Evolutionary conservation across 1,140 invertebrate species (phyloP), one percentile per base, ranked within the genome.

Genomic region (Neodiprion fabricii): DNA sequence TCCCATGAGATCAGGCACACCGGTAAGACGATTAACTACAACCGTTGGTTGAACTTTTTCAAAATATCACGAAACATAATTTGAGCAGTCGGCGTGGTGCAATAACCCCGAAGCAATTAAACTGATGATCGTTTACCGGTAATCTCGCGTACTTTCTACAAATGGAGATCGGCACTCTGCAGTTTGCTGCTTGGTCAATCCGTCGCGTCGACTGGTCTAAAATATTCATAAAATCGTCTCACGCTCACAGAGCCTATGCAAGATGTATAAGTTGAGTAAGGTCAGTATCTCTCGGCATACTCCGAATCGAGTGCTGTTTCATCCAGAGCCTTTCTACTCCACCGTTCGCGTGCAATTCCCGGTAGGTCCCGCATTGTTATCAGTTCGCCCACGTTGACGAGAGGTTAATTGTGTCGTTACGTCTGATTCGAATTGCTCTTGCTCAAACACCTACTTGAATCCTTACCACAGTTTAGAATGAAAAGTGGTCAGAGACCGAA

Each of bases 81-180:
- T 40, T 40, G 28, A 40, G 28, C 28, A 40, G 28, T 40, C 28
- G 28, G 28, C 28, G 28, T 40, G 28, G 53, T 61, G 53, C 53
- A 61, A 61, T 61, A 61, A 61, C 53, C 11, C 40, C 21, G 21
- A 12, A 23, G 67, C 67, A 23, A 47, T 69, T 69, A 69, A 69
- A 69, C 3, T 21, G 67, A 12, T 69, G 21, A 69, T 69, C 67
- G 67, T 69, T 21, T 69, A 68, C 48, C 65, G 67, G 74, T 75
- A 75, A 75, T 75, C 74, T 71, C 67, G 65, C 67, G 67, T 47
- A 76, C 75, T 76, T 76, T 76, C 75, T 76, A 73, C 67, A 71
- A 71, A 73, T 73, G 68, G 71, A 71, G 71, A 73, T 76, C 75
- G 50, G 48, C 67, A 17, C 48, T 28, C 17, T 14, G 68, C 40